Base-by-base conservation (phyloP, 2,797 vertebrate genomes). In the Lutjanus campechanus region DNA sequence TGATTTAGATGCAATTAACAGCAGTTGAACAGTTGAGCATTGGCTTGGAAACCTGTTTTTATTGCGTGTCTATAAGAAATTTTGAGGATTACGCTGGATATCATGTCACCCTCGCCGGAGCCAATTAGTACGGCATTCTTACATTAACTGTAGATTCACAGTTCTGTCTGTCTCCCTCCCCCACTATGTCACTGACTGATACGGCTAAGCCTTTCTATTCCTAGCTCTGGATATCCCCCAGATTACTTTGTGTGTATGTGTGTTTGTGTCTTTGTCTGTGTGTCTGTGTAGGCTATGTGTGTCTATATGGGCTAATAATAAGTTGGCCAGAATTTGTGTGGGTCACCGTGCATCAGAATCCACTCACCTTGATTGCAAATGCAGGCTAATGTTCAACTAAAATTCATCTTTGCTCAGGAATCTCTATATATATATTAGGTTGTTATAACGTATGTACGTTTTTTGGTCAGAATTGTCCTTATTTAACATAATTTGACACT, bases 141-240 rank as follows among this genome's bases (percentile, higher is more conserved):
- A 74, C 56, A 76, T 82, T 47, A 80, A 68, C 75, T 76, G 73
- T 76, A 82, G 65, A 82, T 79, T 66, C 58, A 60, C 77, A 68
- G 63, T 55, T 70, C 68, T 36, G 17, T 58, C 66, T 51, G n/a
- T 19, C 59, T 40, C 78, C 51, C 69, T 22, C 77, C 25, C 72
- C 16, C 65, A 15, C 63, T 47, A 5, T 84, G 79, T 85, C 69
- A 78, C 65, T 73, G 80, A 83, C 77, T 91, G 89, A 91, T 82
- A 90, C 85, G 83, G 71, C 88, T 96, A 94, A 96, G 92, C 94
- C 92, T 86, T 94, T 95, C 95, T 96, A 96, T 96, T 96, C 89
- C 82, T 85, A 87, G 94, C 90, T 77, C 79, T 89, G 90, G 88
- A 93, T 93, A 89, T 89, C 85, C 90, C 75, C 87, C 89, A 95